phyloP scores from a whole-genome alignment of 2,113 vertebrate species.

The Opisthocomus hoazin region DNA sequence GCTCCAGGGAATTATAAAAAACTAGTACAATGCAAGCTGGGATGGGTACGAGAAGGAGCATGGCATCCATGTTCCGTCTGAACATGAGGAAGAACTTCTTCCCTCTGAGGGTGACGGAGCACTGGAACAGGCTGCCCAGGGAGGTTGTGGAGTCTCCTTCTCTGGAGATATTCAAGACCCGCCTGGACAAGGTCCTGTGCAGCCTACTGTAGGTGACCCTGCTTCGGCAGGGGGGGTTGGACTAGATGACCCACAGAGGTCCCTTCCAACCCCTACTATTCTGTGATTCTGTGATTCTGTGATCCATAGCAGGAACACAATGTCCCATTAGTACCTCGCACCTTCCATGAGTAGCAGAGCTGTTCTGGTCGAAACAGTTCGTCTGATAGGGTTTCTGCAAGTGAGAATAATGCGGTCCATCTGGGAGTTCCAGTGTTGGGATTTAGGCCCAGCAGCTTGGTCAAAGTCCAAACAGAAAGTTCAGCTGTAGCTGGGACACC shows the following conservation, averaged over 20 bases:
- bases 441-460: conserved; percentile 37
- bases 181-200: too few species aligned
- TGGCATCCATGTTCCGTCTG: too few species aligned
- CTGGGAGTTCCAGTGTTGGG: conserved; percentile 18
- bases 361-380: not conserved
- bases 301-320: not conserved
- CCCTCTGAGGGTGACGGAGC: too few species aligned
- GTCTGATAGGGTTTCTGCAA: not conserved
- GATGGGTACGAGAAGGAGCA: not conserved
- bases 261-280: too few species aligned
- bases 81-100: too few species aligned
- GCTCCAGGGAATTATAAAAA: not conserved
- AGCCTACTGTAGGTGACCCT: too few species aligned
- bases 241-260: too few species aligned
- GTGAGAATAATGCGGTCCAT: conserved; percentile 15
- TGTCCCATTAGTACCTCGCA: not conserved
- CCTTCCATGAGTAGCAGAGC: not conserved
- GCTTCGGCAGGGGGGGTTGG: too few species aligned
- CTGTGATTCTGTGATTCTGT: too few species aligned
- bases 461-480: conserved; percentile 26
- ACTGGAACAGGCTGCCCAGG: too few species aligned
- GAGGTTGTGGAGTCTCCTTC: too few species aligned
- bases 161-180: too few species aligned
- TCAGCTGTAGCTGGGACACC: not conserved
- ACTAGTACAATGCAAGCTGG: not conserved